Percentiles rank a stretch among this genome's conserved stretches.
phyloP scores from a whole-genome alignment of 2,797 vertebrate species.

The Geotrypetes seraphini region DNA sequence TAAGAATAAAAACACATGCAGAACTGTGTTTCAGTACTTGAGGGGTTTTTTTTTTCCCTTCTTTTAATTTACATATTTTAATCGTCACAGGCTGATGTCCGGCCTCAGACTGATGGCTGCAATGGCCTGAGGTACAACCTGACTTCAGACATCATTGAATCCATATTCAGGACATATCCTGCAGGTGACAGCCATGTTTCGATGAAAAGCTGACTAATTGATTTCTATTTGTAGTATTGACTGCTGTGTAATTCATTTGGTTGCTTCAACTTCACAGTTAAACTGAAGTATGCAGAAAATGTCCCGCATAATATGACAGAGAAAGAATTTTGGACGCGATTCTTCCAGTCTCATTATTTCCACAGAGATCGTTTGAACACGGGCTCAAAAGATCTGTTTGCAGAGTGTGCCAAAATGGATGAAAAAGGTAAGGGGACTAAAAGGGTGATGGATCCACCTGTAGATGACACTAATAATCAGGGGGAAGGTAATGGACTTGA shows the following conservation, averaged over 20 bases:
- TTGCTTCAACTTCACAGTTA: constrained; percentile 60
- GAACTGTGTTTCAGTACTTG: too few relatives aligned
- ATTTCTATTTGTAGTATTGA: too few relatives aligned
- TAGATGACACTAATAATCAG: too few relatives aligned
- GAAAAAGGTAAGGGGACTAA: constrained; percentile 91
- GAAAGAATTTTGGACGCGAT: constrained; percentile 95
- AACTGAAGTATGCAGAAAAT: constrained; percentile 94
- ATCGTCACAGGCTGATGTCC: constrained; percentile 81
- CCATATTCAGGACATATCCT: constrained; percentile 95
- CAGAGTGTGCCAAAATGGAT: constrained; percentile 95
- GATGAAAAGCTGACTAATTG: not conserved
- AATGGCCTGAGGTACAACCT: constrained; percentile 94
- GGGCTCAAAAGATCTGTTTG: constrained; percentile 91
- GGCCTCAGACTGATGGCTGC: constrained; percentile 94
- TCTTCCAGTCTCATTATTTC: constrained; percentile 98
- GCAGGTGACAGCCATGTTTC: constrained; percentile 68
- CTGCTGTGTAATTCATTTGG: too few relatives aligned
- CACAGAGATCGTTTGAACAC: constrained; percentile 92
- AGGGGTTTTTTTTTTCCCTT: too few relatives aligned
- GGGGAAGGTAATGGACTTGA: too few relatives aligned
- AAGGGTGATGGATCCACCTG: too few relatives aligned
- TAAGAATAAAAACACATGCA: too few relatives aligned
- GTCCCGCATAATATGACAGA: constrained; percentile 94
- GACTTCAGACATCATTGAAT: constrained; percentile 95
- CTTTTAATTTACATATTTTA: constrained; percentile 1